Percentiles rank a stretch among this genome's conserved stretches.
phyloP scores from a whole-genome alignment of 2,797 vertebrate genomes.

The Macrochelys suwanniensis region DNA sequence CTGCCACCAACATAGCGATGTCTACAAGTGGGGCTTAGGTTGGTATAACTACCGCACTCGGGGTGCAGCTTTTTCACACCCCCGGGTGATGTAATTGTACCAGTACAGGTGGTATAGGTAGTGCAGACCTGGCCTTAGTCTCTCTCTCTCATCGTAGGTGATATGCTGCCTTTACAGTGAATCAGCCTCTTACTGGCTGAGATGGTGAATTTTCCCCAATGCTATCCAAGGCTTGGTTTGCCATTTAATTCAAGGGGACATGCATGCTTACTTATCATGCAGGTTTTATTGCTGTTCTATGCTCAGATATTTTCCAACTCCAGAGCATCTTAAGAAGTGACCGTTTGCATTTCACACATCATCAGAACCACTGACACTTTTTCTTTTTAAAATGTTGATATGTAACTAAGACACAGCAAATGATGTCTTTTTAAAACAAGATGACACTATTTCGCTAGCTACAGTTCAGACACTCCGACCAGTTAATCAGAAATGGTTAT shows the following conservation, averaged over 20 bases:
- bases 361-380: conserved; percentile 54
- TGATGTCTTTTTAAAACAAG: conserved; percentile 29
- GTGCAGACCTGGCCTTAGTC: not conserved
- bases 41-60: not conserved
- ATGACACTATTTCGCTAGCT: conserved; percentile 51
- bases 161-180: not conserved
- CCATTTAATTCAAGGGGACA: not conserved
- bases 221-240: conserved; percentile 23
- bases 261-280: conserved; percentile 37
- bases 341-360: not conserved
- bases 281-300: not conserved
- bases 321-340: conserved; percentile 39
- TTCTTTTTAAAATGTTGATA: conserved; percentile 33
- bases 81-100: not conserved
- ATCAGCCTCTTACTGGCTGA: not conserved
- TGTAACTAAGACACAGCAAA: conserved; percentile 50
- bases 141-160: not conserved
- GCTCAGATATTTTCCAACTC: conserved; percentile 1
- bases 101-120: not conserved
- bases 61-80: not conserved
- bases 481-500: conserved; percentile 22
- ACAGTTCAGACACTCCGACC: conserved; percentile 27
- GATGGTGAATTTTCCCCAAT: not conserved
- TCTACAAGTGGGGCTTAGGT: not conserved
- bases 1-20: not conserved